Evolutionary conservation across 2,888 invertebrate genomes (phyloP).

Genomic region (Tricholauxania praeusta): DNA sequence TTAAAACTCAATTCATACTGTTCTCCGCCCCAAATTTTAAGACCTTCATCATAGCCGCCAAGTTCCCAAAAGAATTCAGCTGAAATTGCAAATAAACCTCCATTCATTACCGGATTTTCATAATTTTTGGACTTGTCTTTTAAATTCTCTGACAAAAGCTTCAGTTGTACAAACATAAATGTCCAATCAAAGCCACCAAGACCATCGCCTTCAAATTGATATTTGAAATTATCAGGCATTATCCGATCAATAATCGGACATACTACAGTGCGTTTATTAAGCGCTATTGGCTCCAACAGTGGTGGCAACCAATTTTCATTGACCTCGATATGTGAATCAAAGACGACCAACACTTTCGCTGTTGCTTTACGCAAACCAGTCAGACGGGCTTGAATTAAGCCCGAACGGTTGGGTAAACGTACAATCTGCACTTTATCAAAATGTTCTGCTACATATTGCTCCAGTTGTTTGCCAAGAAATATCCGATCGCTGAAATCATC

Average conservation of each 20-base stretch:
- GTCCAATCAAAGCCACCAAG: constrained; percentile 98
- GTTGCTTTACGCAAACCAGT: constrained; percentile 84
- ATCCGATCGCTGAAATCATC: constrained; percentile 88
- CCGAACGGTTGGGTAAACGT: constrained; percentile 79
- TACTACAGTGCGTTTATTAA: constrained; percentile 86
- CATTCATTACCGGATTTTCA: constrained; percentile 96
- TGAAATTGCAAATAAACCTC: constrained; percentile 95
- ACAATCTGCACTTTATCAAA: constrained; percentile 83
- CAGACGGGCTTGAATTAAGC: constrained; percentile 88
- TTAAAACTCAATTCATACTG: constrained; percentile 98
- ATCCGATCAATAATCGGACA: constrained; percentile 99
- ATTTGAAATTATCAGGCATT: constrained; percentile 90
- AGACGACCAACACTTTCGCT: constrained; percentile 86
- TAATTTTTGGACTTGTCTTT: constrained; percentile 63
- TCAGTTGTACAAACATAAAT: constrained; percentile 94
- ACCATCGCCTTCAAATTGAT: constrained; percentile 84
- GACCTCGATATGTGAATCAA: constrained; percentile 93
- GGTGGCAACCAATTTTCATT: constrained; percentile 95
- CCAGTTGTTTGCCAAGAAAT: constrained; percentile 79
- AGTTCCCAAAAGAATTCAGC: constrained; percentile 95
- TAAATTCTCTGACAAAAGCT: constrained; percentile 70
- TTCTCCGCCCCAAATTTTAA: constrained; percentile 98
- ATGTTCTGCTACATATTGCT: constrained; percentile 78
- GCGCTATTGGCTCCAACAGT: constrained; percentile 88
- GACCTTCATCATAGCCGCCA: constrained; percentile 92